These are phyloP conservation scores for Danio kyathit DNA, from an alignment of 2,797 vertebrate genomes.

Conservation along the genomic window DNA sequence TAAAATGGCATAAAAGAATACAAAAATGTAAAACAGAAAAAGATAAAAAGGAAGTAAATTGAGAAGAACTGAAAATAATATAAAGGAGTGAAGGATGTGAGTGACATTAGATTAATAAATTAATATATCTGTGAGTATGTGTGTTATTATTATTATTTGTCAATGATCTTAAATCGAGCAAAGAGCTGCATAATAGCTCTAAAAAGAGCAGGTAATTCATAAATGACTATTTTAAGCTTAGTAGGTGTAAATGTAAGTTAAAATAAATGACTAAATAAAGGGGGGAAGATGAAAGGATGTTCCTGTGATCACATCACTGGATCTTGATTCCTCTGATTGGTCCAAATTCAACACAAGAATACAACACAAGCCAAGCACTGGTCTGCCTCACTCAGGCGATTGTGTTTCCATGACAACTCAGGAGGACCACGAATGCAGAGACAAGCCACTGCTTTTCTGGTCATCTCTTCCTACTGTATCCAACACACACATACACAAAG, in stretches of 20 bases:
- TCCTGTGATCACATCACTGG: conserved; percentile 40
- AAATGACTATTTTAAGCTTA: neutral
- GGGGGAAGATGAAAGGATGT: conserved; percentile 30
- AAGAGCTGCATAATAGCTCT: neutral
- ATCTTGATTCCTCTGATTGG: conserved; percentile 52
- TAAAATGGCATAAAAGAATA: no score
- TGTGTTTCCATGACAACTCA: conserved; percentile 66
- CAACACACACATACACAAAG: conserved; percentile 25
- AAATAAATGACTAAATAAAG: conserved; percentile 32
- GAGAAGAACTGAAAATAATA: no score
- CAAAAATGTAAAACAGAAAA: no score
- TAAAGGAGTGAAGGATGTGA: no score
- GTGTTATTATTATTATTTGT: neutral
- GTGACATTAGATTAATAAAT: no score
- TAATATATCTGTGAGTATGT: no score
- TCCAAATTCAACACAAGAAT: conserved; percentile 46
- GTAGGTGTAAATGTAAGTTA: conserved; percentile 7
- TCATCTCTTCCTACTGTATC: conserved; percentile 63
- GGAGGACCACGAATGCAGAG: conserved; percentile 54
- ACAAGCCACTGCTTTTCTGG: conserved; percentile 57
- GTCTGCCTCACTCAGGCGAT: conserved; percentile 56
- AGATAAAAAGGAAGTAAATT: no score
- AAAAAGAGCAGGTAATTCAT: neutral
- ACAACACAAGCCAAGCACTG: conserved; percentile 59
- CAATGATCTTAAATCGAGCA: neutral